Conservation (phyloP, 2,113 vertebrate species). For the Tonatia bakeri region DNA sequence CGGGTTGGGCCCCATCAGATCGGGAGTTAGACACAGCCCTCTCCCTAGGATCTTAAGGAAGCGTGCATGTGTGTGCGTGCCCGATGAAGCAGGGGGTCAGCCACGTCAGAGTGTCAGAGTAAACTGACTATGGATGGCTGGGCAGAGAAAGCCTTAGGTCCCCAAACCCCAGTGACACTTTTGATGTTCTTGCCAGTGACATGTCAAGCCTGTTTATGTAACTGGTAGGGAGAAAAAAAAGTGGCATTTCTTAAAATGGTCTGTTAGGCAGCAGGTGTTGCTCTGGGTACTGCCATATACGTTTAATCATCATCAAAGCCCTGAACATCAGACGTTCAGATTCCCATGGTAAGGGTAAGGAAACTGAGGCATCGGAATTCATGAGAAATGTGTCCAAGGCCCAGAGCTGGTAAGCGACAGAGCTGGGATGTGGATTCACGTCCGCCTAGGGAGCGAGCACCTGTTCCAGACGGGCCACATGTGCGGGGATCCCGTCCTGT, state of each 20-base stretch:
- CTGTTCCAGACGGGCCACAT: rapidly evolving
- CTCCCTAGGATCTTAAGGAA: slow-evolving; percentile 30
- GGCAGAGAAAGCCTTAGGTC: slow-evolving; percentile 55
- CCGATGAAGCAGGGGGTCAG: neutral
- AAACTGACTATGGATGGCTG: slow-evolving; percentile 33
- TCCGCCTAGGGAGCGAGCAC: neutral
- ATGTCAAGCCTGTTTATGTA: slow-evolving; percentile 59
- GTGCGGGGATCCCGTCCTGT: rapidly evolving
- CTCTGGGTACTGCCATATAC: neutral
- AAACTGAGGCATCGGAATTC: neutral
- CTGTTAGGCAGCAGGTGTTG: neutral
- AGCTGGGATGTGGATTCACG: neutral
- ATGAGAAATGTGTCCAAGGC: neutral
- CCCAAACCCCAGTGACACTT: slow-evolving; percentile 67
- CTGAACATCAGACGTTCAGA: neutral
- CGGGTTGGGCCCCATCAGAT: neutral
- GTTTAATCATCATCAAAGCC: neutral
- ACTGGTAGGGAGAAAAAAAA: slow-evolving; percentile 13
- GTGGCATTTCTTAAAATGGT: slow-evolving; percentile 49
- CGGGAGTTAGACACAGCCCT: neutral
- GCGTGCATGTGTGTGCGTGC: too few species aligned
- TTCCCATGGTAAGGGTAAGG: neutral
- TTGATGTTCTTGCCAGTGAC: slow-evolving; percentile 16
- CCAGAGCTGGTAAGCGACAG: neutral
- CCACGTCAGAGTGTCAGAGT: neutral